Percentiles rank a stretch among this genome's conserved stretches.
phyloP scores from a whole-genome alignment of 2,797 vertebrate genomes.

The Denticeps clupeoides region DNA sequence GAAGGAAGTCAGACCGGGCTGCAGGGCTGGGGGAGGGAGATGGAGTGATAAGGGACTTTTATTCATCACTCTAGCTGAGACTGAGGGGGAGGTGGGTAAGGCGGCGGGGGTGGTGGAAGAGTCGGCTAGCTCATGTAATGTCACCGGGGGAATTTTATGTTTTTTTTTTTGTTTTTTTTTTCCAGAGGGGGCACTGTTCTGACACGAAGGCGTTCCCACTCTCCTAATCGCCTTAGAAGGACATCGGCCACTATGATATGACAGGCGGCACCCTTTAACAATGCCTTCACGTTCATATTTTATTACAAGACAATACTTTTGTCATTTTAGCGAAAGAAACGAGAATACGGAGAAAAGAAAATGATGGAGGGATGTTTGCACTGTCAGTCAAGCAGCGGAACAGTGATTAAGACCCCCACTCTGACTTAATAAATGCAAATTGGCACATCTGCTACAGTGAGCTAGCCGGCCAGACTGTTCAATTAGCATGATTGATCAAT shows the following conservation, averaged over 20 bases:
- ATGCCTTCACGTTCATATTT: neutral
- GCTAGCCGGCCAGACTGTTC: conserved; percentile 68
- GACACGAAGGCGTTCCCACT: conserved; percentile 1
- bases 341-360: neutral
- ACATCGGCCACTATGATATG: too few species aligned
- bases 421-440: conserved; percentile 73
- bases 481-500: conserved; percentile 78
- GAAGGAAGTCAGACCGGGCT: conserved; percentile 27
- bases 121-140: conserved; percentile 27
- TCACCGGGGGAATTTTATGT: conserved; percentile 21
- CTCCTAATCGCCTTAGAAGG: conserved; percentile 1
- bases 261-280: neutral
- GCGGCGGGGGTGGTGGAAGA: neutral
- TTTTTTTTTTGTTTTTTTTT: too few species aligned
- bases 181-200: conserved; percentile 10
- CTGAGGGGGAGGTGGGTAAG: conserved; percentile 2
- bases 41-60: conserved; percentile 34
- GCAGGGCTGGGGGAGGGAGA: conserved; percentile 24
- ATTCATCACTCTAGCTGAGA: conserved; percentile 25
- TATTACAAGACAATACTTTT: neutral
- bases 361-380: conserved; percentile 46
- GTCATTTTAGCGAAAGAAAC: neutral
- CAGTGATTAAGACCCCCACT: conserved; percentile 65
- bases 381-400: conserved; percentile 61
- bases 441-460: conserved; percentile 71